Base-by-base conservation (phyloP, 2,113 vertebrate species). In the Prietella phreatophila region DNA sequence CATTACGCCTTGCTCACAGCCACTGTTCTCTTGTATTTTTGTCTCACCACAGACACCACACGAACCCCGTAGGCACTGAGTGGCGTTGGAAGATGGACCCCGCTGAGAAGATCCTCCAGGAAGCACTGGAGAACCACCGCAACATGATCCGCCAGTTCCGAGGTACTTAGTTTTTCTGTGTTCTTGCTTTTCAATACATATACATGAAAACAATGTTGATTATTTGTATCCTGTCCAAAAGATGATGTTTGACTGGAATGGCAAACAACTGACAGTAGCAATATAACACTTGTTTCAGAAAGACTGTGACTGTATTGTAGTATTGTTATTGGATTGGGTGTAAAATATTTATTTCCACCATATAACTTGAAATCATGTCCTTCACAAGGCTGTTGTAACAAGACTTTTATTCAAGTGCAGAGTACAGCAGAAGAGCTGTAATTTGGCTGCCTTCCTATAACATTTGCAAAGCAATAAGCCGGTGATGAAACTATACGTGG, bases 61-160 rank as follows among this genome's bases (percentile, higher is more conserved):
- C 98, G 17, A 99, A 99, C 89, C 97, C 97, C 0, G 97, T 99
- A 92, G 98, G 98, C 75, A 99, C 97, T 0, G 97, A 98, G 90
- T 99, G 98, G 98, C 94, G 93, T 30, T 99, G 98, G 98, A 98
- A 99, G 90, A 97, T 97, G 97, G 97, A 99, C 93, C 96, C 95
- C 9, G 96, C 98, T 0, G 97, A 99, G 88, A 88, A 95, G 88
- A 99, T 99, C 94, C 91, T 99, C 81, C 92, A 95, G 90, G 96
- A 97, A 27, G 96, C 97, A 3, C 13, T 98, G 8, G 96, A 97
- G 90, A 97, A 97, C 90, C 98, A 99, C 89, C 96, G 95, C 94
- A 96, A 91, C 91, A 95, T 99, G 97, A 98, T 99, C 82, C 96
- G 93, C 56, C 96, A 99, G 89, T 99, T 99, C 92, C 97, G 95